phyloP scores from a whole-genome alignment of 2,888 invertebrate species.

The Lathronympha strigana region DNA sequence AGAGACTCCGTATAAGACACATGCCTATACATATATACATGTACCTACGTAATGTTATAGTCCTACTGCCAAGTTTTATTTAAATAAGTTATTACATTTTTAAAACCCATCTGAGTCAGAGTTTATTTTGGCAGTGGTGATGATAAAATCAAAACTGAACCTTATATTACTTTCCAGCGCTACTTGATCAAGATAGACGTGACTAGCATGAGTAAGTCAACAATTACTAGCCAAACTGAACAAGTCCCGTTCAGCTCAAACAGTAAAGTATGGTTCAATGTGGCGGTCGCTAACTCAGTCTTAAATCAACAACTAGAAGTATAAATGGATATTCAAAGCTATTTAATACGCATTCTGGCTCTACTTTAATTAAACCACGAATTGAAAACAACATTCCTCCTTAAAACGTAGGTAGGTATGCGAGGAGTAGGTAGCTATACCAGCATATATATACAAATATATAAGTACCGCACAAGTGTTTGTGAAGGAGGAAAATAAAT shows the following conservation, averaged over 20 bases:
- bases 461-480: conserved; percentile 1
- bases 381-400: conserved; percentile 5
- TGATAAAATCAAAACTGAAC: neutral
- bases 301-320: neutral
- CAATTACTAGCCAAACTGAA: neutral
- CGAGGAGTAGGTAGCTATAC: neutral
- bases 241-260: conserved; percentile 3
- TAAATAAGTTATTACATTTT: neutral
- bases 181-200: conserved; percentile 12
- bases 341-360: neutral
- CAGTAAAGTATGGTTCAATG: neutral
- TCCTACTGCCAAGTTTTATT: neutral
- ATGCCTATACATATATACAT: too few species aligned
- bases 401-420: neutral
- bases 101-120: neutral
- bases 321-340: neutral
- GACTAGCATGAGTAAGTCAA: conserved; percentile 4
- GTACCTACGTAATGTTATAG: too few species aligned
- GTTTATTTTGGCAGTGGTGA: neutral
- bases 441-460: neutral
- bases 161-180: neutral
- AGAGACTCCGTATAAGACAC: too few species aligned
- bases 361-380: conserved; percentile 4
- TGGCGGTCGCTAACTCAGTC: neutral
- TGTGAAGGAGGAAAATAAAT: conserved; percentile 32